Evolutionary conservation across 1,140 invertebrate genomes (phyloP).

Genomic region (Sycophila sp.): DNA sequence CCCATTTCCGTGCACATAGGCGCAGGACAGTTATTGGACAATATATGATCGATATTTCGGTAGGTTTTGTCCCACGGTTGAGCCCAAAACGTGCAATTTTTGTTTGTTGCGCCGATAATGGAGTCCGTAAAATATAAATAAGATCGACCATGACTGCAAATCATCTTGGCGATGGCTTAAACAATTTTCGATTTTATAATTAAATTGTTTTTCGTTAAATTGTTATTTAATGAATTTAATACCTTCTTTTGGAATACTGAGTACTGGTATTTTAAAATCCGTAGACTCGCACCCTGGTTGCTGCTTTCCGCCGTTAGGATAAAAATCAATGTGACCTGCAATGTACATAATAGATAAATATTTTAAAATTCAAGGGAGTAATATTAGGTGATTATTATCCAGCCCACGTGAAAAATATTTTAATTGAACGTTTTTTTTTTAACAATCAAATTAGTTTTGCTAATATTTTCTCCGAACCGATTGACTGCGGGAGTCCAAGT

Average conservation of each 20-base stretch:
- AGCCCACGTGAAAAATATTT: no score
- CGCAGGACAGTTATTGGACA: conserved; percentile 40
- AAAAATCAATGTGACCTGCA: conserved; percentile 74
- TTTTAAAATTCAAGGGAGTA: not conserved
- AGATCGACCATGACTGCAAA: conserved; percentile 70
- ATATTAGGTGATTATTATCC: no score
- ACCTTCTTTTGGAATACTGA: not conserved
- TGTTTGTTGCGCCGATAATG: conserved; percentile 51
- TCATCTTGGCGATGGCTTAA: conserved; percentile 64
- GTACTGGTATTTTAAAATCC: not conserved
- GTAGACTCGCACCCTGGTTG: conserved; percentile 66
- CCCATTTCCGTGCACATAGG: conserved; percentile 49
- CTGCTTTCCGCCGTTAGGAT: conserved; percentile 73
- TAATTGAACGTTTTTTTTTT: no score
- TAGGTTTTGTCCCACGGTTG: conserved; percentile 66
- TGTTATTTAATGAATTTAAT: not conserved
- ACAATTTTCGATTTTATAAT: conserved; percentile 31
- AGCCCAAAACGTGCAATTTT: conserved; percentile 67
- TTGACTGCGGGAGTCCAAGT: conserved; percentile 67
- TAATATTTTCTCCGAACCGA: conserved; percentile 54
- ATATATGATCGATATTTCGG: conserved; percentile 45
- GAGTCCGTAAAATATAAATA: conserved; percentile 70
- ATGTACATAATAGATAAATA: not conserved
- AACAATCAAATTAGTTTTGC: no score
- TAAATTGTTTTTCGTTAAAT: not conserved